Percentiles rank a stretch among this genome's conserved stretches.
These are phyloP conservation scores for Steinernema khuongi DNA, from an alignment of 1,140 invertebrate genomes.

Conservation along the genomic window DNA sequence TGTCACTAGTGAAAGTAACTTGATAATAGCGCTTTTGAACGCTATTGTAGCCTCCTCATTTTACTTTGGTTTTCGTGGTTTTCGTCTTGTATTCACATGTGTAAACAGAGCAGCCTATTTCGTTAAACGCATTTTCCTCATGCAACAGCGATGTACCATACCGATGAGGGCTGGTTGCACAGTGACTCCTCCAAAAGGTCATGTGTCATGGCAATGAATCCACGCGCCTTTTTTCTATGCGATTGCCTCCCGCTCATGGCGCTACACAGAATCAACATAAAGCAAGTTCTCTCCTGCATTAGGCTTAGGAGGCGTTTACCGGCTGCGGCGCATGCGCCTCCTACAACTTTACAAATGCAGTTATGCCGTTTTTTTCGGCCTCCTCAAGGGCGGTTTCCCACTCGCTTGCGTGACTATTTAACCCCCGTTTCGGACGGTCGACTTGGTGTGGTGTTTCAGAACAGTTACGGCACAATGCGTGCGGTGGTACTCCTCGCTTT, in stretches of 20 bases:
- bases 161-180: no score
- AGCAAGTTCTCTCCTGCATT: not conserved
- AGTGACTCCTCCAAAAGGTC: not conserved
- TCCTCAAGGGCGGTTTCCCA: conserved; percentile 4
- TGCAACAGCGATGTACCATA: no score
- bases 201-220: not conserved
- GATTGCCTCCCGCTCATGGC: no score
- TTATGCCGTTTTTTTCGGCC: not conserved
- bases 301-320: not conserved
- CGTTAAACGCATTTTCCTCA: no score
- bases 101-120: no score
- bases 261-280: no score
- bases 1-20: no score
- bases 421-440: not conserved
- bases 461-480: not conserved
- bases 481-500: not conserved
- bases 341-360: conserved; percentile 15
- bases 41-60: no score
- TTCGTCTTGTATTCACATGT: no score
- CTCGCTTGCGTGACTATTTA: not conserved
- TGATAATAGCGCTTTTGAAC: no score
- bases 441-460: not conserved
- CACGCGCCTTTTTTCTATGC: not conserved
- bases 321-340: not conserved
- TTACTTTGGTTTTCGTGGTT: no score